A percentile compares a stretch with the other conserved stretches of the same genome.
phyloP scores from a whole-genome alignment of 2,113 vertebrate species.

The Lophius piscatorius region DNA sequence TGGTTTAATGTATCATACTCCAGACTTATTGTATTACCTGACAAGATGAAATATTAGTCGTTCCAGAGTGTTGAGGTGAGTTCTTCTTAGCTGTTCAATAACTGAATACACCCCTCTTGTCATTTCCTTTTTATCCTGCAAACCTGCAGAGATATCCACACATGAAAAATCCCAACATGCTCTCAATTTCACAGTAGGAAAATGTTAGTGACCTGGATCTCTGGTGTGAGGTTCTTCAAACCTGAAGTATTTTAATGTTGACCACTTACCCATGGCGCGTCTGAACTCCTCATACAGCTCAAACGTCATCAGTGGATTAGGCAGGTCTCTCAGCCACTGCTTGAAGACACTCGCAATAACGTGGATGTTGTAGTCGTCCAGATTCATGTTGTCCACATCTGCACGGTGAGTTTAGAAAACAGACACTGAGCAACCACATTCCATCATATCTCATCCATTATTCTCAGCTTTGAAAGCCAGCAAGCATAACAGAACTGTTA shows the following conservation, averaged over 20 bases:
- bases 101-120: constrained; percentile 92
- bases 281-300: constrained; percentile 98
- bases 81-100: constrained; percentile 95
- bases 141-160: constrained; percentile 75
- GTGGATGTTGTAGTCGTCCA: constrained; percentile 98
- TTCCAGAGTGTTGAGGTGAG: constrained; percentile 93
- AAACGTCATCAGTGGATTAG: constrained; percentile 97
- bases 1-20: background rate
- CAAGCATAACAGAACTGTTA: background rate
- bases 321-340: constrained; percentile 97
- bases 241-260: background rate
- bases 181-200: background rate
- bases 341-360: constrained; percentile 98
- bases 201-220: too few species aligned
- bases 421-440: background rate
- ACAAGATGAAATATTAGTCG: constrained; percentile 97
- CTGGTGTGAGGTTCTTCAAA: too few species aligned
- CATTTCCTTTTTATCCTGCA: constrained; percentile 93
- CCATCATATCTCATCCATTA: too few species aligned
- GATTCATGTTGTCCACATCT: constrained; percentile 91
- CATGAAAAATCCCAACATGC: background rate
- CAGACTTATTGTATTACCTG: constrained; percentile 79
- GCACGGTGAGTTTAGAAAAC: constrained; percentile 2
- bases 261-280: constrained; percentile 89
- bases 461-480: too few species aligned